Base-by-base conservation (phyloP, 2,797 vertebrate genomes). In the Heteromormyrus szaboi region DNA sequence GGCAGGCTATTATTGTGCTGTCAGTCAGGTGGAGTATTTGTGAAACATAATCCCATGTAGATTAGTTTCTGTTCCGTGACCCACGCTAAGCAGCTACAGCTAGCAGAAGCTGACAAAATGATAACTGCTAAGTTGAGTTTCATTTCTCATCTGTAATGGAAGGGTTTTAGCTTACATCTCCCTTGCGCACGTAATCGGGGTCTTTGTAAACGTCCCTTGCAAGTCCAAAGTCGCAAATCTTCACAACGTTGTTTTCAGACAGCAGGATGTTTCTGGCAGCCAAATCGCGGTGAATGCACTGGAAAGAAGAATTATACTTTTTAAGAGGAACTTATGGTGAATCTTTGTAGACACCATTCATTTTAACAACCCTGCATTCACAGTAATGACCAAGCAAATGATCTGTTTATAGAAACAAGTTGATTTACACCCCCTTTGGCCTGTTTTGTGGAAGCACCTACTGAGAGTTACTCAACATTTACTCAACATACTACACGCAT, bases 191-290 rank as follows among this genome's bases (percentile, higher is more conserved):
- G 0, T 99, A 99, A 93, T 99, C 97, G 0, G 97, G 97, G 91
- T 98, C 98, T 95, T 99, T 99, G 89, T 98, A 98, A 88, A 99
- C 96, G 50, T 99, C 98, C 91, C 98, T 96, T 87, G 98, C 98
- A 0, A 99, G 96, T 88, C 98, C 98, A 12, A 99, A 99, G 92
- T 98, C 98, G 86, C 97, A 99, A 92, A 98, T 98, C 95, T 99
- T 98, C 85, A 99, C 98, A 62, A 99, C 98, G 0, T 99, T 98
- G 92, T 98, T 98, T 94, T 98, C 97, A 7, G 96, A 97, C 29
- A 99, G 95, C 84, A 99, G 95, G 92, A 99, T 99, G 94, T 99
- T 99, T 88, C 97, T 95, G 33, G 97, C 97, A 53, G 97, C 98
- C 94, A 99, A 85, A 91, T 99, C 98, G 1, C 97, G 96, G 46